phyloP scores from a whole-genome alignment of 2,888 invertebrate genomes.

The Zelleria hepariella region DNA sequence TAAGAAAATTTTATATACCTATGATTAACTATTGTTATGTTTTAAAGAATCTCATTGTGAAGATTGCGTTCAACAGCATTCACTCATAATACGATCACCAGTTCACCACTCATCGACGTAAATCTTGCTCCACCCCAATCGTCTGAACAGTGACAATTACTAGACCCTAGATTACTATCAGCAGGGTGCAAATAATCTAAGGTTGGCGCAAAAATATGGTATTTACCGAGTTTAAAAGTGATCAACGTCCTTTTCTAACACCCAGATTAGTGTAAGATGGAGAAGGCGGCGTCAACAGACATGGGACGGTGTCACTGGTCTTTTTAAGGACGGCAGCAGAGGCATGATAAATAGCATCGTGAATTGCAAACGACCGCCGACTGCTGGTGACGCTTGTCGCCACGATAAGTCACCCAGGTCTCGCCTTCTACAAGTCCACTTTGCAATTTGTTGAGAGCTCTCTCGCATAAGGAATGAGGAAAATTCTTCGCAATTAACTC shows the following conservation, averaged over 20 bases:
- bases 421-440: not conserved
- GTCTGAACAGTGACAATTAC: not conserved
- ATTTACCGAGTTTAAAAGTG: too few species aligned
- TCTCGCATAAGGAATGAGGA: not conserved
- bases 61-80: too few species aligned
- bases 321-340: not conserved
- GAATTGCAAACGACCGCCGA: not conserved
- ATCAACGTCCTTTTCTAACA: too few species aligned
- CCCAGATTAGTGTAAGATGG: not conserved
- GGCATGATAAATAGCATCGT: not conserved
- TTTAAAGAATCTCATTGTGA: not conserved
- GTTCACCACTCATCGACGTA: too few species aligned
- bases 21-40: not conserved
- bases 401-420: not conserved
- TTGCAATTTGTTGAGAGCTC: not conserved
- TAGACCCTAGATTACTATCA: not conserved
- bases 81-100: too few species aligned
- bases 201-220: not conserved
- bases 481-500: not conserved
- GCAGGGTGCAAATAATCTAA: not conserved
- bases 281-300: not conserved
- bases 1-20: too few species aligned
- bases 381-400: not conserved
- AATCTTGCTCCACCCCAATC: too few species aligned
- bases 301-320: not conserved